A percentile compares a stretch with the other conserved stretches of the same genome.
These are phyloP conservation scores for Ancistrus triradiatus DNA, from an alignment of 2,113 vertebrate species.

Conservation along the genomic window DNA sequence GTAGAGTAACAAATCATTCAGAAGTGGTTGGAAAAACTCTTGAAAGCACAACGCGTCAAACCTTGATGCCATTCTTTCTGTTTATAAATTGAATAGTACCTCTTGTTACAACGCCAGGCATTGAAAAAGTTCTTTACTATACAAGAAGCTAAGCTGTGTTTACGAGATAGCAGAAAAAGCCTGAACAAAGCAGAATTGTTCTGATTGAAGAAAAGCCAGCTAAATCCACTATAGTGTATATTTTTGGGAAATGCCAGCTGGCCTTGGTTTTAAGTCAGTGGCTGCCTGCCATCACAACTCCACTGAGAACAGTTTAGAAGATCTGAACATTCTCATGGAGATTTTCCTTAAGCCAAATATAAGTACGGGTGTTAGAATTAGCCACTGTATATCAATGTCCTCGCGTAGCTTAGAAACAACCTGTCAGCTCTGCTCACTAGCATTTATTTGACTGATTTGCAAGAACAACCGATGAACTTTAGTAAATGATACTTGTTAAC, in stretches of 20 bases:
- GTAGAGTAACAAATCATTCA: too few species aligned
- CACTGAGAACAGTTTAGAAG: slow-evolving; percentile 15
- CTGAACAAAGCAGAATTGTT: neutral
- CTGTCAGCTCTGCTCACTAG: too few species aligned
- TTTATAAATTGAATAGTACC: neutral
- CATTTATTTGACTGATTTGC: too few species aligned
- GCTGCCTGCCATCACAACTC: slow-evolving; percentile 8
- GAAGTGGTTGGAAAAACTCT: too few species aligned
- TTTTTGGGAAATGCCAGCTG: slow-evolving; percentile 5
- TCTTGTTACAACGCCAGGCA: slow-evolving; percentile 10
- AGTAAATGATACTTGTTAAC: too few species aligned
- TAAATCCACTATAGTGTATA: slow-evolving; percentile 12
- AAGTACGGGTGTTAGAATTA: too few species aligned
- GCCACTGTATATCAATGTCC: too few species aligned
- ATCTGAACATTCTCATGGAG: neutral
- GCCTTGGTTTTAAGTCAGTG: slow-evolving; percentile 12
- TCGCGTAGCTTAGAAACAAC: too few species aligned
- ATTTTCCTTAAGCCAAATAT: too few species aligned
- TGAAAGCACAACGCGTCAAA: too few species aligned
- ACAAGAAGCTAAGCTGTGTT: neutral
- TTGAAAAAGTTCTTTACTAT: slow-evolving; percentile 14
- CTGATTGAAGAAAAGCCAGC: neutral
- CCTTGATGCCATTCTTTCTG: too few species aligned
- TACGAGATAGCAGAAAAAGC: neutral
- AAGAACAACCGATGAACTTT: too few species aligned